Conservation (phyloP, 2,113 vertebrate genomes). For the Varanus salvator region DNA sequence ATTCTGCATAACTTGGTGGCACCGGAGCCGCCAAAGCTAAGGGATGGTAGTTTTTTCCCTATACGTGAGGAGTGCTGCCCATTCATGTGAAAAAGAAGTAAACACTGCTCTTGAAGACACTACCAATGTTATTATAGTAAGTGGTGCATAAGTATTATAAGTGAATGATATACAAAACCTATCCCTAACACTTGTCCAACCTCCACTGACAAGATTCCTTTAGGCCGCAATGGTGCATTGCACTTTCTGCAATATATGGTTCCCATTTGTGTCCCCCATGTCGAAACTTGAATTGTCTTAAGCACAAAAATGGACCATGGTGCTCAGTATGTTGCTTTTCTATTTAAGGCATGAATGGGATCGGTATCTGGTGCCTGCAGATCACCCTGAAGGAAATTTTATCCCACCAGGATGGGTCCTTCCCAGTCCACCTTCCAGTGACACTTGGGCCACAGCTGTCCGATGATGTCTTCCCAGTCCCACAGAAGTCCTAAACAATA, state of each 20-base stretch:
- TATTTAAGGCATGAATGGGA: conserved; percentile 92
- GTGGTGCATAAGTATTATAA: too few species aligned
- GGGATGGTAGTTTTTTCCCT: background rate
- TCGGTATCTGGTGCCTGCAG: conserved; percentile 84
- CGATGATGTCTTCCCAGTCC: conserved; percentile 52
- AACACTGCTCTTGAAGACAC: background rate
- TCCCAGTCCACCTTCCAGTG: conserved; percentile 83
- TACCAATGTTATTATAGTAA: too few species aligned
- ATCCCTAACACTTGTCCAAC: background rate
- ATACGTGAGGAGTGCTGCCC: background rate
- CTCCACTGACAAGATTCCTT: background rate
- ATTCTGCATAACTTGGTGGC: background rate
- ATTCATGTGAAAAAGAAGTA: background rate
- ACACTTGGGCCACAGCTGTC: conserved; percentile 87
- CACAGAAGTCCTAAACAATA: background rate
- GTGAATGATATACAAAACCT: background rate
- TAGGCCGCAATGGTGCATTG: background rate
- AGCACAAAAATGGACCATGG: background rate
- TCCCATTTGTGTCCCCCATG: too few species aligned
- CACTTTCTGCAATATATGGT: background rate
- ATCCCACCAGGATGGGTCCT: conserved; percentile 91
- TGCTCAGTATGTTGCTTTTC: conserved; percentile 32
- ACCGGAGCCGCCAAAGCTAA: background rate
- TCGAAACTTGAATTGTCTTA: background rate
- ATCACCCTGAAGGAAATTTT: conserved; percentile 85